Base-by-base conservation (phyloP, 2,888 invertebrate genomes). In the Drosophila neutralis region DNA sequence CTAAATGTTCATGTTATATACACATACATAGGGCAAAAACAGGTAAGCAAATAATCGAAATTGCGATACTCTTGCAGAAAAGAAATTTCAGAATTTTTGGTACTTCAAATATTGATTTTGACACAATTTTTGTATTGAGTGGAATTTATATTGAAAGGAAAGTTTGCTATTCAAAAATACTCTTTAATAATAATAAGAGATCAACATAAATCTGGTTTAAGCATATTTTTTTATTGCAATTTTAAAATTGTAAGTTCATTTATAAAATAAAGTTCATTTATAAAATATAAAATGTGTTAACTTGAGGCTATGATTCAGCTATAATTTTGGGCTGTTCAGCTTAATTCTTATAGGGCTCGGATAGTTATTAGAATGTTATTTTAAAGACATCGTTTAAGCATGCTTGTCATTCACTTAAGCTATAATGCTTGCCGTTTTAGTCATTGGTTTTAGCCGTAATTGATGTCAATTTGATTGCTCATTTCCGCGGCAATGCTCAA, bases 401-500 rank as follows among this genome's bases (percentile, higher is more conserved):
- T 8, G 24, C 21, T 45, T 59, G 18, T n/a, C 29, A 33, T 33
- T 33, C 24, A 13, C 24, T 54, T 56, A 42, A 52, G n/a, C 13
- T 52, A 38, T 48, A 70, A 42, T 54, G 31, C 21, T 53, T 40
- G 70, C 15, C 40, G 70, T 57, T 68, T 83, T 75, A 89, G 63
- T 89, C 87, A 88, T 66, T 54, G 71, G 59, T 76, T 70, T 77
- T 59, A 62, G 76, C 70, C 64, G 83, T 76, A 82, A 74, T 69
- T 76, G 72, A 59, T 69, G 73, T 64, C 66, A 74, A 72, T 65
- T 82, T 72, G 57, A 66, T 56, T 59, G 56, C 59, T 57, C 31
- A 77, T 75, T 82, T 87, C 83, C 81, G 86, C 10, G 35, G 57
- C 42, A 64, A 35, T 58, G 31, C 54, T 60, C 52, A 62, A 67